Evolutionary conservation across 1,140 invertebrate species (phyloP), one percentile per base, ranked within the genome.

Genomic region (Solenopsis invicta): DNA sequence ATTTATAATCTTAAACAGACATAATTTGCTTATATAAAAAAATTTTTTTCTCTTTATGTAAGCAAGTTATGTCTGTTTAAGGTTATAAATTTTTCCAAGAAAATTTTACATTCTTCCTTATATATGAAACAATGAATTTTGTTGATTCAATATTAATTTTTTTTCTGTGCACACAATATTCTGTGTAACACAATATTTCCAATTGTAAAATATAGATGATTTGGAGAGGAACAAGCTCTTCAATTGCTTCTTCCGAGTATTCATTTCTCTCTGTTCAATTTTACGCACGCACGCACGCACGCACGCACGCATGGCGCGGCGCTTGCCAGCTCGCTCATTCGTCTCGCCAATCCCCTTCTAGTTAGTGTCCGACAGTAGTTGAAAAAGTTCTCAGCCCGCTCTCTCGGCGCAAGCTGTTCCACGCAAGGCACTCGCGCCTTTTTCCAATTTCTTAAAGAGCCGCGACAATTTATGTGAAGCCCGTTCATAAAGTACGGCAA

Each of bases 381-480:
- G 92, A 94, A 94, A 95, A 95, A 95, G 92, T 95, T 95, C 92
- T 94, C 92, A 71, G 94, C 89, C 92, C 93, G 94, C 93, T 95
- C 93, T 95, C 93, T 94, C 93, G 88, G 92, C 91, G 86, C 95
- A 95, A 95, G 94, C 95, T 95, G 95, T 95, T 95, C 89, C 92
- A 90, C 90, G 80, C 78, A 77, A 91, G 87, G 85, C 92, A 88
- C 93, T 88, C 91, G 92, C 93, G 94, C 93, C 92, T 95, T 91
- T 90, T 95, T 95, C 93, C 95, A 95, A 95, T 95, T 95, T 95
- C 95, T 95, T 95, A 95, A 95, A 95, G 95, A 95, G 94, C 94
- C 92, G 93, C 94, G 94, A 95, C 94, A 95, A 95, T 95, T 95
- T 95, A 95, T 95, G 95, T 95, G 94, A 94, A 93, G 91, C 94